Percentiles rank a stretch among this genome's conserved stretches.
Evolutionary conservation across 2,888 invertebrate species (phyloP).

Genomic region (Smittia aterrima): DNA sequence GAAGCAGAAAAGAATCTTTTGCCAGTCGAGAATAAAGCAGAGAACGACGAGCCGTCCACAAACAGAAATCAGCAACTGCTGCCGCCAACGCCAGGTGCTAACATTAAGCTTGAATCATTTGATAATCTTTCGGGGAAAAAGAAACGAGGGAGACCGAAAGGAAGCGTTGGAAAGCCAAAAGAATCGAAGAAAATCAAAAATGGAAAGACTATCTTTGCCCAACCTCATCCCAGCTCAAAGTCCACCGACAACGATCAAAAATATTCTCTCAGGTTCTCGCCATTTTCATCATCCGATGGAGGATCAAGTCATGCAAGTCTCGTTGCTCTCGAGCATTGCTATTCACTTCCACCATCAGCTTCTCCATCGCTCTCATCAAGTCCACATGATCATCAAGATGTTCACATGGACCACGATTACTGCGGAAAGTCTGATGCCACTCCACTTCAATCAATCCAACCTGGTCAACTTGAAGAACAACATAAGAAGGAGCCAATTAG

Average conservation of each 20-base stretch:
- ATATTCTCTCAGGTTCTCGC: slow-evolving; percentile 46
- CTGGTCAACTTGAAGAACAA: slow-evolving; percentile 17
- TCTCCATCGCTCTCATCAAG: slow-evolving; percentile 46
- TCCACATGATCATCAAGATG: slow-evolving; percentile 38
- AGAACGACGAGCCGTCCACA: slow-evolving; percentile 47
- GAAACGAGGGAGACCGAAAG: slow-evolving; percentile 46
- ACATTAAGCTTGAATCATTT: slow-evolving; percentile 35
- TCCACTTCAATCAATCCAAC: slow-evolving; percentile 22
- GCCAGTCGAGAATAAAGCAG: too few species aligned
- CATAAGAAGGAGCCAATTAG: slow-evolving; percentile 31
- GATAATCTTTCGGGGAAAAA: slow-evolving; percentile 43
- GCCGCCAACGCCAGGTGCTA: slow-evolving; percentile 48
- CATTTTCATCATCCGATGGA: slow-evolving; percentile 52
- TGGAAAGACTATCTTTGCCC: slow-evolving; percentile 45
- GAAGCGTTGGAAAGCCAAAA: slow-evolving; percentile 45
- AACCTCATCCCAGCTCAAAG: slow-evolving; percentile 8
- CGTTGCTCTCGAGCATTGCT: slow-evolving; percentile 80
- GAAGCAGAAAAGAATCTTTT: neutral
- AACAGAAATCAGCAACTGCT: slow-evolving; percentile 46
- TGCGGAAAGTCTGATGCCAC: slow-evolving; percentile 46
- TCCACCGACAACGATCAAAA: slow-evolving; percentile 44
- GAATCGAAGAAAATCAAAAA: slow-evolving; percentile 49
- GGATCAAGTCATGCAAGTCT: slow-evolving; percentile 61
- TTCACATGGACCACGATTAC: slow-evolving; percentile 55
- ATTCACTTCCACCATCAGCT: slow-evolving; percentile 70